Conservation (phyloP, 2,797 vertebrate species). For the Carapus acus region DNA sequence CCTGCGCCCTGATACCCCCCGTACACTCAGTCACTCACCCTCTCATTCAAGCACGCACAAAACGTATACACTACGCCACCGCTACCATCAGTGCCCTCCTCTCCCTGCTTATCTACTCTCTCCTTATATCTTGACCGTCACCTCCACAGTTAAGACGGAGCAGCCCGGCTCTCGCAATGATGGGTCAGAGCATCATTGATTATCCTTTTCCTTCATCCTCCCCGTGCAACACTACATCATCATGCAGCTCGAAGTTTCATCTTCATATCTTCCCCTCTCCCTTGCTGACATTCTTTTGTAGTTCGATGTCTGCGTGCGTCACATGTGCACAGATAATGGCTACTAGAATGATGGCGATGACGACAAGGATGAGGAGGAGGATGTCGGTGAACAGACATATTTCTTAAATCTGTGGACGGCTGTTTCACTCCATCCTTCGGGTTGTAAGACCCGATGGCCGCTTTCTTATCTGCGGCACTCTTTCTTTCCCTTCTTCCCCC, state of each 20-base stretch:
- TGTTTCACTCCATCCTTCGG: slow-evolving; percentile 6
- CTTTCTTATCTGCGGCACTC: slow-evolving; percentile 9
- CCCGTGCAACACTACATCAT: slow-evolving; percentile 5
- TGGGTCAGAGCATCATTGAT: neutral
- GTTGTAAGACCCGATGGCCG: slow-evolving; percentile 1
- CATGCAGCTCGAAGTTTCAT: slow-evolving; percentile 2
- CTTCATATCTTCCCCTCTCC: slow-evolving; percentile 5
- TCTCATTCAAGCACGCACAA: too few relatives aligned
- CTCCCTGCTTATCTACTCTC: neutral
- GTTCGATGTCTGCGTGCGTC: slow-evolving; percentile 18
- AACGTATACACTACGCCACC: too few relatives aligned
- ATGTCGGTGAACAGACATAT: slow-evolving; percentile 16
- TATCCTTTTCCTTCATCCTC: slow-evolving; percentile 11
- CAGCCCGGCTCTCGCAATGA: slow-evolving; percentile 25
- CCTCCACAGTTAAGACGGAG: slow-evolving; percentile 23
- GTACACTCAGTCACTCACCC: too few relatives aligned
- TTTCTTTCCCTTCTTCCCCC: neutral
- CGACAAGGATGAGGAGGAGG: slow-evolving; percentile 16
- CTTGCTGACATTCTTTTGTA: slow-evolving; percentile 24
- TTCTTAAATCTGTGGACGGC: slow-evolving; percentile 25
- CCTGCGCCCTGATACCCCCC: neutral
- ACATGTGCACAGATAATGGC: slow-evolving; percentile 26
- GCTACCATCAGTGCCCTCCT: too few relatives aligned
- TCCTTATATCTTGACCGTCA: slow-evolving; percentile 10
- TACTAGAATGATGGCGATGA: slow-evolving; percentile 18